A percentile compares a stretch with the other conserved stretches of the same genome.
phyloP scores from a whole-genome alignment of 1,140 invertebrate species.

The Tenebrio molitor region DNA sequence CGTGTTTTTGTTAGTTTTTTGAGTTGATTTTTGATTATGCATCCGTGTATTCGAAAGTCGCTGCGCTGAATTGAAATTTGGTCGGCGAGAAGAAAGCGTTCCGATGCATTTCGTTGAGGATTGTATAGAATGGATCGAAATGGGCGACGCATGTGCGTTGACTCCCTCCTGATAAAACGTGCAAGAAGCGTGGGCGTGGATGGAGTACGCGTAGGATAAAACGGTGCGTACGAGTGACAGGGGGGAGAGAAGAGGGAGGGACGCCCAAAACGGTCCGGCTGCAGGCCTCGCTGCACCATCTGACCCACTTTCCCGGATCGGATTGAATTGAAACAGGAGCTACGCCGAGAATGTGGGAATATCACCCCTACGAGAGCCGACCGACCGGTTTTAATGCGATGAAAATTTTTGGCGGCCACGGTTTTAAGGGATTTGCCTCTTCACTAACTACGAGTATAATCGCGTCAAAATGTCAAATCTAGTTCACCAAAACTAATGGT shows the following conservation, averaged over 20 bases:
- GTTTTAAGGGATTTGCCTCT: no score
- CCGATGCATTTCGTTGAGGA: conserved; percentile 16
- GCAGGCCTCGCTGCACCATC: conserved; percentile 34
- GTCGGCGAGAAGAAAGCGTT: no score
- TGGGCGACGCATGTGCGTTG: conserved; percentile 8
- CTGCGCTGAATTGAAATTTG: no score
- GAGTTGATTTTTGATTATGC: no score
- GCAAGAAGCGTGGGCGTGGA: conserved; percentile 25
- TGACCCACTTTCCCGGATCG: conserved; percentile 33
- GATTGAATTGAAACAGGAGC: conserved; percentile 10
- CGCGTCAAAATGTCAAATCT: conserved; percentile 10
- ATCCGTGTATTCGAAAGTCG: no score
- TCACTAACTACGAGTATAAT: neutral
- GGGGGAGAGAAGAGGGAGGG: neutral
- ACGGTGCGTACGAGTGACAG: conserved; percentile 30
- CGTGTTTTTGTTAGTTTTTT: no score
- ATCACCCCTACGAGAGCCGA: neutral
- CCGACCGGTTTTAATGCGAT: no score
- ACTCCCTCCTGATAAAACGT: conserved; percentile 16
- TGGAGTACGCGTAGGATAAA: conserved; percentile 31
- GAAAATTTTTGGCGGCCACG: no score
- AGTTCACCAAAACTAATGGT: conserved; percentile 1
- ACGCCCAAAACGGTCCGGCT: conserved; percentile 30
- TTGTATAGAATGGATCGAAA: conserved; percentile 19
- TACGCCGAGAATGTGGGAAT: neutral